Evolutionary conservation across 2,888 invertebrate species (phyloP), one percentile per base, ranked within the genome.

Genomic region (Smittia aterrima): DNA sequence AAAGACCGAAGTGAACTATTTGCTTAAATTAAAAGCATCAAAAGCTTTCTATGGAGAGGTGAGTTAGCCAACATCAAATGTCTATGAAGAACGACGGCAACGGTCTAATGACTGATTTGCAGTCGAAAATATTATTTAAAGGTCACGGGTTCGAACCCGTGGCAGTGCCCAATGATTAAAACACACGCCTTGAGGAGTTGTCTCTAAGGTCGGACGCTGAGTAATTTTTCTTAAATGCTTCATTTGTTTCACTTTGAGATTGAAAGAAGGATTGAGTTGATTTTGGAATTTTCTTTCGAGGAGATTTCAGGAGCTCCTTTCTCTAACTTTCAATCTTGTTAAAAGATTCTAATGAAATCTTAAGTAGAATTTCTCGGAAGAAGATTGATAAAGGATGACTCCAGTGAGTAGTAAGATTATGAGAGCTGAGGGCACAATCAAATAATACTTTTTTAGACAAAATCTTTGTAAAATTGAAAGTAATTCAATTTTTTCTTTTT

Each of bases 1-100:
- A 85, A 98, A 98, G 86, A 98, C 97, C 76, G 98, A 98, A 79
- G 95, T 96, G 82, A 88, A 93, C 75, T 99, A 99, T 85, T 96
- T 95, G 85, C 86, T 99, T 77, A 99, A 99, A 85, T 85, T 99
- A 84, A 99, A 98, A 85, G 92, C 98, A 58, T 96, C 98, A 13
- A 90, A 98, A 83, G 92, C 89, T 85, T 92, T 95, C 81, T 92
- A 92, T 80, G 91, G 90, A 79, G 94, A 95, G 86, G 89, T 89
- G 80, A 80, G 79, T 0, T 11, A 24, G 18, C 27, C 41, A 16
- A 3, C 25, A 24, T 75, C n/a, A 41, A 68, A 76, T 62, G 71
- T 74, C 16, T 2, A 47, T n/a, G 47, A 47, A 11, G n/a, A 47
- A 47, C 4, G 3, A 2, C 47, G 2, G 32, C 62, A 20, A 73